Evolutionary conservation across 2,888 invertebrate species (phyloP).

Genomic region (Willowsia nigromaculata): DNA sequence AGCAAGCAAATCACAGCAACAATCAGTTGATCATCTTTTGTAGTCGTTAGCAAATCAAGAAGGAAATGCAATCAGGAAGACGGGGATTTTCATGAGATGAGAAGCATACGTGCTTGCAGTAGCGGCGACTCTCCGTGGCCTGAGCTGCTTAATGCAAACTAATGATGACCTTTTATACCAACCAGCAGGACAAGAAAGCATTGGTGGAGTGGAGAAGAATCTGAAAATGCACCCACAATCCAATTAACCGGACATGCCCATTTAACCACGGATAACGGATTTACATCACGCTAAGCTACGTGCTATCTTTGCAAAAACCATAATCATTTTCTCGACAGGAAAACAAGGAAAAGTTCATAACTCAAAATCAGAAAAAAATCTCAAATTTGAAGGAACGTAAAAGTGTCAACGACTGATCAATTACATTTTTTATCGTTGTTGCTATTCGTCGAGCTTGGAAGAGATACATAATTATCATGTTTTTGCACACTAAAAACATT

Average conservation of each 20-base stretch:
- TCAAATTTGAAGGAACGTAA: neutral
- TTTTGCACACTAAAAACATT: neutral
- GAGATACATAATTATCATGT: neutral
- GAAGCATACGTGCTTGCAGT: neutral
- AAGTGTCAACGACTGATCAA: conserved; percentile 77
- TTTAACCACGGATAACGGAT: neutral
- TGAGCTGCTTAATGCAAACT: conserved; percentile 48
- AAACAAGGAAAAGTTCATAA: neutral
- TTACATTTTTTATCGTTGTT: conserved; percentile 58
- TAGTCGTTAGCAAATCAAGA: neutral
- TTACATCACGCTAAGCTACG: neutral
- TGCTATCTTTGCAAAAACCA: too few relatives aligned
- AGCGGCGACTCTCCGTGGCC: neutral
- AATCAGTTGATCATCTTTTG: neutral
- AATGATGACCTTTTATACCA: conserved; percentile 47
- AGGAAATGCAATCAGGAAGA: neutral
- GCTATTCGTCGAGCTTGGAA: neutral
- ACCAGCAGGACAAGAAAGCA: neutral
- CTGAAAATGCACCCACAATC: neutral
- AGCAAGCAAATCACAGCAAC: neutral
- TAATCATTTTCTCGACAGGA: neutral
- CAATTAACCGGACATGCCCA: conserved; percentile 26
- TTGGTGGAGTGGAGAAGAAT: neutral
- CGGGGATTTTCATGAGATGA: neutral
- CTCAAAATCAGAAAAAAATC: neutral